Conservation (phyloP, 2,888 invertebrate genomes). For the Patella pellucida region DNA sequence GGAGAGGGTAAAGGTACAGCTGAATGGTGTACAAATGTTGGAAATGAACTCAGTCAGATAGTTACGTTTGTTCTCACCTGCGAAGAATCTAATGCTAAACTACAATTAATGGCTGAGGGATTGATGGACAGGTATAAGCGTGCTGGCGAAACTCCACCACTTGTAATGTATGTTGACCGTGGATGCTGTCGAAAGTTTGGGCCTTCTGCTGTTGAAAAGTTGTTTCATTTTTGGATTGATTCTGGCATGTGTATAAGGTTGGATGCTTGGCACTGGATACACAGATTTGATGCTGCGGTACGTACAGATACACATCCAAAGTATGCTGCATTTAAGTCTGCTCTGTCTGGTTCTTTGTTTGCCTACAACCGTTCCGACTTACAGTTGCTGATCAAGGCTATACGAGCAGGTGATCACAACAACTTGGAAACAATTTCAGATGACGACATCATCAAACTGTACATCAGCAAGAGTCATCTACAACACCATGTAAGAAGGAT, state of each 20-base stretch:
- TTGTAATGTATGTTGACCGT: not conserved
- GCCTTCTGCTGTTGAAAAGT: not conserved
- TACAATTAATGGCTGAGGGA: not conserved
- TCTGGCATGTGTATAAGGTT: not conserved
- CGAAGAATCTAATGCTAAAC: not conserved
- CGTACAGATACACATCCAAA: conserved; percentile 5
- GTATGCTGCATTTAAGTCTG: not conserved
- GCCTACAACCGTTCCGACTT: not conserved
- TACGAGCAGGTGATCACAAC: not conserved
- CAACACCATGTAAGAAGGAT: conserved; percentile 6
- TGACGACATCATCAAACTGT: not conserved
- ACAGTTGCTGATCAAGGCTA: not conserved
- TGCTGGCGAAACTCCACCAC: not conserved
- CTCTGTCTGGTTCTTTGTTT: not conserved
- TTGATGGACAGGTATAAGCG: not conserved
- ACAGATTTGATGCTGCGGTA: not conserved
- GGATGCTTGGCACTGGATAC: conserved; percentile 8
- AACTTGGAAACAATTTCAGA: not conserved
- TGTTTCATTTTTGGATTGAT: not conserved
- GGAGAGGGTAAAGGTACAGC: not conserved
- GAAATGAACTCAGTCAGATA: not conserved
- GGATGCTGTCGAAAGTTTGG: conserved; percentile 2
- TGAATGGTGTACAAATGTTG: conserved; percentile 5
- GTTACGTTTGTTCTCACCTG: not conserved
- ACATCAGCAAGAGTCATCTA: not conserved